Evolutionary conservation across 2,888 invertebrate genomes (phyloP).

Genomic region (Tillus elongatus): DNA sequence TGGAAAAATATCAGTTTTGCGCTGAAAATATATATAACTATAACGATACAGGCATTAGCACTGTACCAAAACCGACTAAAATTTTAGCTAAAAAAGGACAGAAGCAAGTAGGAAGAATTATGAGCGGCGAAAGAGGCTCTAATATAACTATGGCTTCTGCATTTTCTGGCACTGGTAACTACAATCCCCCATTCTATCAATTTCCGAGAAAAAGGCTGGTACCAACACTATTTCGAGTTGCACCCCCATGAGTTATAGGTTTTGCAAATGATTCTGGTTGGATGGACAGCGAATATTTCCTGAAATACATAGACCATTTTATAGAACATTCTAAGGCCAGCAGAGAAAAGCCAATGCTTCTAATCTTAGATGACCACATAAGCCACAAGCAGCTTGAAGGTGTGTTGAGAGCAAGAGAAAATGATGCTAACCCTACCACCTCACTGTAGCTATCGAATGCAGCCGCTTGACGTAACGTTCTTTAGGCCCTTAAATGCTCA

Average conservation of each 20-base stretch:
- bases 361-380: constrained; percentile 6
- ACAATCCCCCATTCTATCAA: constrained; percentile 42
- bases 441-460: constrained; percentile 20
- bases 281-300: constrained; percentile 3
- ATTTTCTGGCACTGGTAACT: constrained; percentile 28
- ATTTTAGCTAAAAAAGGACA: constrained; percentile 27
- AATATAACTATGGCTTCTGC: constrained; percentile 37
- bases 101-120: constrained; percentile 28
- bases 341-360: constrained; percentile 9
- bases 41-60: constrained; percentile 39
- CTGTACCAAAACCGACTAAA: constrained; percentile 35
- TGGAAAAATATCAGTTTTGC: background rate
- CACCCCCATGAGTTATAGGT: constrained; percentile 33
- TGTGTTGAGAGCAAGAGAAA: constrained; percentile 9
- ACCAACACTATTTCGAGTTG: constrained; percentile 34
- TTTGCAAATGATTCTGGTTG: constrained; percentile 1
- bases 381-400: constrained; percentile 8
- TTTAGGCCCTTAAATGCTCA: background rate
- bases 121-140: constrained; percentile 35
- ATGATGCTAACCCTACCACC: constrained; percentile 22
- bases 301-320: constrained; percentile 10
- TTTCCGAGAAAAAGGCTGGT: constrained; percentile 39
- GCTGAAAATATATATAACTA: constrained; percentile 27
- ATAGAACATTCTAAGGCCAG: constrained; percentile 2
- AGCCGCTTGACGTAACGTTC: background rate